Conservation (phyloP, 2,888 invertebrate species). For the Lepidochitona cinerea region DNA sequence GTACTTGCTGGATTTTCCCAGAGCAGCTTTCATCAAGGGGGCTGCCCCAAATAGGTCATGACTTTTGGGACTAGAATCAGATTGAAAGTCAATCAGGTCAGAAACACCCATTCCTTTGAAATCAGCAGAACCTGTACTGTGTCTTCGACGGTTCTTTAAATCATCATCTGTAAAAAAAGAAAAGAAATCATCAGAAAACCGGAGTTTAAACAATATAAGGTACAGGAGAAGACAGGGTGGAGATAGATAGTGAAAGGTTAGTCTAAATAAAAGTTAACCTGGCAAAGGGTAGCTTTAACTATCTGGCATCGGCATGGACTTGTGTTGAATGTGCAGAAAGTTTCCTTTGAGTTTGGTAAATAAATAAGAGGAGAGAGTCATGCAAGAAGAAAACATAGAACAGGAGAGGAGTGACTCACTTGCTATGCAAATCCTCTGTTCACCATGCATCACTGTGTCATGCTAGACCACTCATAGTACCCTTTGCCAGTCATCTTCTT, state of each 20-base stretch:
- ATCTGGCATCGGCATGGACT: neutral
- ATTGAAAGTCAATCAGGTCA: conserved; percentile 14
- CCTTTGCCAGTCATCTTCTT: conserved; percentile 2
- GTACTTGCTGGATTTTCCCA: conserved; percentile 79
- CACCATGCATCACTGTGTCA: neutral
- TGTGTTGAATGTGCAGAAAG: no score
- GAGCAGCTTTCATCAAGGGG: conserved; percentile 54
- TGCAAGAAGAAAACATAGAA: neutral
- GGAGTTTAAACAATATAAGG: no score
- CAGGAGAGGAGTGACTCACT: neutral
- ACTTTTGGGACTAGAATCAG: conserved; percentile 30
- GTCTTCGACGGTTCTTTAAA: conserved; percentile 13
- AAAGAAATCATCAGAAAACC: neutral
- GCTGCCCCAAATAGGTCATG: conserved; percentile 48
- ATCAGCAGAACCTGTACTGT: conserved; percentile 18
- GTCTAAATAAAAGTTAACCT: neutral
- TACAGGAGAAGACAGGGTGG: no score
- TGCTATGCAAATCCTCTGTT: neutral
- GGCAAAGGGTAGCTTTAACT: conserved; percentile 2
- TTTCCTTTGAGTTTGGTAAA: neutral
- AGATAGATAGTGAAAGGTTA: neutral
- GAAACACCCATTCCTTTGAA: conserved; percentile 1
- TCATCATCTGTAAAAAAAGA: conserved; percentile 25
- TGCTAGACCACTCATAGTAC: neutral
- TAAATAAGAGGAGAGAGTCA: neutral